Conservation (phyloP, 1,140 invertebrate genomes). For the Drosophila sturtevanti region DNA sequence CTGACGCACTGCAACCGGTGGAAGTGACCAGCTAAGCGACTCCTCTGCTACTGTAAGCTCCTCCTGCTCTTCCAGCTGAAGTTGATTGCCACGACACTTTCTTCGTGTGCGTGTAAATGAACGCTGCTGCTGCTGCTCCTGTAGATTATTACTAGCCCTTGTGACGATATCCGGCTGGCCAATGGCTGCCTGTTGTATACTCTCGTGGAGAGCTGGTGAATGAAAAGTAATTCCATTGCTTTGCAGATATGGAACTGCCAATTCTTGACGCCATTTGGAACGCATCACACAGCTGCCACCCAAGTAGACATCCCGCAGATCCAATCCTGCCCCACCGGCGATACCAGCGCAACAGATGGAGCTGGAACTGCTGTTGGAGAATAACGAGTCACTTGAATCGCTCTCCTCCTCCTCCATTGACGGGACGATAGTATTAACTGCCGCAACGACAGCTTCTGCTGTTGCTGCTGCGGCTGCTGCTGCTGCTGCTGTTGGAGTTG, state of each 20-base stretch:
- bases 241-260: conserved; percentile 95
- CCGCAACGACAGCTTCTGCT: not conserved
- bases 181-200: conserved; percentile 41
- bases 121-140: conserved; percentile 60
- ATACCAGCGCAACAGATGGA: conserved; percentile 49
- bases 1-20: conserved; percentile 66
- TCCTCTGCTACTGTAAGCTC: conserved; percentile 73
- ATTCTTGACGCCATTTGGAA: conserved; percentile 93
- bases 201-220: conserved; percentile 72
- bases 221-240: conserved; percentile 92
- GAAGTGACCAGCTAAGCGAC: conserved; percentile 79
- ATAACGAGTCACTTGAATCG: conserved; percentile 82
- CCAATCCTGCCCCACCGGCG: conserved; percentile 40
- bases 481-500: conserved; percentile 14
- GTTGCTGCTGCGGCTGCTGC: conserved; percentile 11
- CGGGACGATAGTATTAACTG: not conserved
- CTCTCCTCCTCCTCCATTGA: conserved; percentile 72
- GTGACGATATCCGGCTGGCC: not conserved
- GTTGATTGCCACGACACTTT: conserved; percentile 67
- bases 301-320: conserved; percentile 84
- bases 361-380: conserved; percentile 80
- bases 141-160: conserved; percentile 14
- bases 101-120: conserved; percentile 72
- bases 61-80: conserved; percentile 69
- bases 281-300: conserved; percentile 99